Base-by-base conservation (phyloP, 1,140 invertebrate genomes). In the Pissodes strobi region DNA sequence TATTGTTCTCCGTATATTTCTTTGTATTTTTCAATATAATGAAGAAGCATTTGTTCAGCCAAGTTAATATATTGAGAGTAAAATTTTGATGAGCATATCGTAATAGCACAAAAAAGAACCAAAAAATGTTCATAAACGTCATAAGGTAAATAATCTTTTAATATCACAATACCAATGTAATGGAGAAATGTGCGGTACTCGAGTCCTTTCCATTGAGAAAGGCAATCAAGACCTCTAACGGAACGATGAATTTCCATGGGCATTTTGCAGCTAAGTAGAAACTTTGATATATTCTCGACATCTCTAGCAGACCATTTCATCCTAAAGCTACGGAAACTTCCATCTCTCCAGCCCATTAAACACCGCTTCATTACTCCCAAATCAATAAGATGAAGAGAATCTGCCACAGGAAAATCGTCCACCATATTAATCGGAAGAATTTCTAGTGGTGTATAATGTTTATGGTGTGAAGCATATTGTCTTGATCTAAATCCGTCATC, bases 381-480 rank as follows among this genome's bases (percentile, higher is more conserved):
- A 39, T 73, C 68, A 13, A 74, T 62, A 2, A 73, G 60, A 23
- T 75, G 70, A 3, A 75, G 49, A 6, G 66, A 63, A 53, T 75
- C 72, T 13, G 19, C 46, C 3, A 71, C 68, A 0, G 67, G 66
- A 63, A 74, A 68, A 56, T 71, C 53, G 41, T 64, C 41, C 2
- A 71, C 19, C 71, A 74, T 74, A 56, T 72, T 66, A 55, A 74
- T 67, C 0, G 45, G 37, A 12, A 74, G 27, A 49, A 49, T 41
- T 19, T 66, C 30, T 38, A 73, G 38, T 10, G 70, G 68, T 8
- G 65, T 64, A 27, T 67, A 55, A 1, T 10, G 0, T 63, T 72
- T 72, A 61, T 72, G 70, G 51, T 72, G 71, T n/a, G 9, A 19
- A 5, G 4, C 61, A 56, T 64, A 27, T 10, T 19, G 27, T 1